Conservation (phyloP, 2,113 vertebrate species). For the Notothenia rossii region DNA sequence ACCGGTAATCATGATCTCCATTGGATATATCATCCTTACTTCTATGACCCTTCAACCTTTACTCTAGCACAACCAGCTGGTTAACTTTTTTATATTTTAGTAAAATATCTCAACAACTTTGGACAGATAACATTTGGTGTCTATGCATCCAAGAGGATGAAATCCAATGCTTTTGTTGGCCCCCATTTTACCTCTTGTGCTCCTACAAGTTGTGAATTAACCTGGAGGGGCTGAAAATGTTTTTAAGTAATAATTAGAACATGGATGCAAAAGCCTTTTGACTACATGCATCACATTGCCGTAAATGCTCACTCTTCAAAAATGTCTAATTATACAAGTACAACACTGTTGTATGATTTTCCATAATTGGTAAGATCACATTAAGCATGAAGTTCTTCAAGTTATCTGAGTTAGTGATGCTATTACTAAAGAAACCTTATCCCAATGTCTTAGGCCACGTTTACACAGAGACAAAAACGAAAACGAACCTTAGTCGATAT, state of each 20-base stretch:
- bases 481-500: too few relatives aligned
- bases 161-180: not conserved
- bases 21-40: too few relatives aligned
- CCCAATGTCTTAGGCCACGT: not conserved
- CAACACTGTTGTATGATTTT: not conserved
- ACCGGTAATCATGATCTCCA: not conserved
- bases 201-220: not conserved
- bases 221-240: not conserved
- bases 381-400: not conserved
- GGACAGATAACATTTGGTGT: too few relatives aligned
- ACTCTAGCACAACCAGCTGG: too few relatives aligned
- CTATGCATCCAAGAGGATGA: too few relatives aligned
- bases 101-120: too few relatives aligned
- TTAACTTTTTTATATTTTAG: too few relatives aligned
- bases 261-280: not conserved
- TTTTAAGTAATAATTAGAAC: not conserved
- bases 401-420: not conserved
- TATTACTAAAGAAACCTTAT: not conserved
- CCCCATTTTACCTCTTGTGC: not conserved
- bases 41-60: too few relatives aligned
- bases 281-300: not conserved
- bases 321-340: not conserved
- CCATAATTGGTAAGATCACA: not conserved
- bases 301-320: not conserved
- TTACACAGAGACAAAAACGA: too few relatives aligned